Conservation (phyloP, 2,888 invertebrate species). For the Stictocephala bisonia region DNA sequence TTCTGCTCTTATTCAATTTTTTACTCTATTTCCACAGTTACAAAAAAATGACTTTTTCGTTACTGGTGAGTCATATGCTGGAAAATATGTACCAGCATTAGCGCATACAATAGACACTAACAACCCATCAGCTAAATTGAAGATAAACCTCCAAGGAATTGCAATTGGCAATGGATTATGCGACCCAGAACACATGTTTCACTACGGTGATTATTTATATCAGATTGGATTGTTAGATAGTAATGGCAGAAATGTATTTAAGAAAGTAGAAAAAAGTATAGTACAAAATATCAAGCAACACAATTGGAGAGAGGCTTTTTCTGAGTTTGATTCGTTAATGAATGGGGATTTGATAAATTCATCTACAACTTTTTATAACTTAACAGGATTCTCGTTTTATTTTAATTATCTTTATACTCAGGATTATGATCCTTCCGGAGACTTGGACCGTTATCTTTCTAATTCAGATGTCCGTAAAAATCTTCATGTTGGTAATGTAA, state of each 20-base stretch:
- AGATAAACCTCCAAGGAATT: conserved; percentile 79
- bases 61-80: conserved; percentile 91
- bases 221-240: conserved; percentile 71
- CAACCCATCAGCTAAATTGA: conserved; percentile 69
- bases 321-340: conserved; percentile 77
- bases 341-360: conserved; percentile 64
- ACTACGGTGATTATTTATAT: conserved; percentile 83
- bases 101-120: conserved; percentile 76
- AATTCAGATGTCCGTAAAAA: conserved; percentile 63
- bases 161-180: conserved; percentile 85
- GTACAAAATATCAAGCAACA: conserved; percentile 71
- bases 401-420: conserved; percentile 74
- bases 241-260: conserved; percentile 73
- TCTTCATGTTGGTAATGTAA: conserved; percentile 86
- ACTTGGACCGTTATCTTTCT: conserved; percentile 58
- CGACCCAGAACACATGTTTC: conserved; percentile 81
- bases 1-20: conserved; percentile 82
- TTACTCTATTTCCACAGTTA: conserved; percentile 82
- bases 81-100: conserved; percentile 83
- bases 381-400: conserved; percentile 81
- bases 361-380: conserved; percentile 75
- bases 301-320: conserved; percentile 77
- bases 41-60: conserved; percentile 83
- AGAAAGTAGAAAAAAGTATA: conserved; percentile 68
- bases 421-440: conserved; percentile 63